These are phyloP conservation scores for Aphelenchoides besseyi DNA, from an alignment of 1,140 invertebrate species.

Conservation along the genomic window DNA sequence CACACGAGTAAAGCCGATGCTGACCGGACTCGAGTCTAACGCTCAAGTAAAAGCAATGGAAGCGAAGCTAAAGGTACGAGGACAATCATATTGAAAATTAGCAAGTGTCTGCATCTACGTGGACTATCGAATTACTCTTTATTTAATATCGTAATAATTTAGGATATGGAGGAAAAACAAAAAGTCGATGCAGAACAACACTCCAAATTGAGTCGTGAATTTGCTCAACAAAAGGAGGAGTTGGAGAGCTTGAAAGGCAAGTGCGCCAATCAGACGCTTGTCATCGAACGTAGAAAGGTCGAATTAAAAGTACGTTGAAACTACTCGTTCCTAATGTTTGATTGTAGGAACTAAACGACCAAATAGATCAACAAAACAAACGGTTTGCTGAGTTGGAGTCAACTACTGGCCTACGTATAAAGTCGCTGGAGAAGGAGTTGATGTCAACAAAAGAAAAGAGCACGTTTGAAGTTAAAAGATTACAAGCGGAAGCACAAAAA, in stretches of 20 bases:
- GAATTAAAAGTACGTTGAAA: constrained; percentile 40
- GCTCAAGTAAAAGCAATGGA: constrained; percentile 96
- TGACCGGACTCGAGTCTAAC: constrained; percentile 91
- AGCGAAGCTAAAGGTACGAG: constrained; percentile 90
- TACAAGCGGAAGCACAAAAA: constrained; percentile 26
- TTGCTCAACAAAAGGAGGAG: constrained; percentile 42
- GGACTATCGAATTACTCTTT: no score
- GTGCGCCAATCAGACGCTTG: constrained; percentile 34
- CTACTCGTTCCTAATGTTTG: background rate
- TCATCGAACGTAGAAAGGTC: constrained; percentile 32
- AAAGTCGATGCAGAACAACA: constrained; percentile 35
- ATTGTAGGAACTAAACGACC: constrained; percentile 45
- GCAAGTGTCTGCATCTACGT: no score
- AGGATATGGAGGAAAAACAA: constrained; percentile 40
- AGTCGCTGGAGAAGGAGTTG: constrained; percentile 38
- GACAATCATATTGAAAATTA: constrained; percentile 20
- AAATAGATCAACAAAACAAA: constrained; percentile 32
- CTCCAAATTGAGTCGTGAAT: constrained; percentile 31
- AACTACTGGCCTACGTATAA: constrained; percentile 1
- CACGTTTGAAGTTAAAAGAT: constrained; percentile 11
- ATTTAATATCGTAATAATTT: constrained; percentile 57
- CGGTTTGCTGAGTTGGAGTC: constrained; percentile 25
- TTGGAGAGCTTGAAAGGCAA: constrained; percentile 42
- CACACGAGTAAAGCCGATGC: constrained; percentile 47
- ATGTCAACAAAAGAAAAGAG: constrained; percentile 35